Conservation (phyloP, 2,797 vertebrate species). For the Gallinago stenura region DNA sequence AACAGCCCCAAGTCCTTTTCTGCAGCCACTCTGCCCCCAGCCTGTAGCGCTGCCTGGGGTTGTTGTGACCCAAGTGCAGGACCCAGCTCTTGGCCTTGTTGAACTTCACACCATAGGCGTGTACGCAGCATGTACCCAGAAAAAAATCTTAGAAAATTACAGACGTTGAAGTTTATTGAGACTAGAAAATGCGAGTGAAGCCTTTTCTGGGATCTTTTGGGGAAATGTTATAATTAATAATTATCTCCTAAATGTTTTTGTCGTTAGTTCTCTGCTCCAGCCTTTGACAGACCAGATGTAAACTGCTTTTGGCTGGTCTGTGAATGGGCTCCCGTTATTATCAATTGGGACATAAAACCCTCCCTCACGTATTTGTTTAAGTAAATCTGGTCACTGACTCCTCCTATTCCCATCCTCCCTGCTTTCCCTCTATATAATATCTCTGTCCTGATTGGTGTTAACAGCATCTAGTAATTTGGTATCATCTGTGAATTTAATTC, state of each 20-base stretch:
- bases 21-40: no score
- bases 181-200: neutral
- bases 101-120: no score
- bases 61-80: no score
- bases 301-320: neutral
- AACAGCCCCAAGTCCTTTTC: no score
- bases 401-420: neutral
- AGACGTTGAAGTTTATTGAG: neutral
- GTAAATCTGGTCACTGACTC: neutral
- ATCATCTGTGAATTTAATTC: conserved; percentile 4
- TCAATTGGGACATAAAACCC: neutral
- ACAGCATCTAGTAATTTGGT: neutral
- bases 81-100: no score
- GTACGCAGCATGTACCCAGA: neutral
- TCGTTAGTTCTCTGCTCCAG: neutral
- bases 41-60: no score
- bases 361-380: neutral
- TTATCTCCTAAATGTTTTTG: neutral
- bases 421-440: neutral
- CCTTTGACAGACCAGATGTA: neutral
- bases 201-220: neutral
- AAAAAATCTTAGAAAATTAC: neutral
- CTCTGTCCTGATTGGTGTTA: neutral
- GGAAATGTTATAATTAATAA: neutral
- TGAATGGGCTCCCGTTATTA: neutral